Evolutionary conservation across 2,113 vertebrate species (phyloP), one percentile per base, ranked within the genome.

Genomic region (Sinocyclocheilus maitianheensis): DNA sequence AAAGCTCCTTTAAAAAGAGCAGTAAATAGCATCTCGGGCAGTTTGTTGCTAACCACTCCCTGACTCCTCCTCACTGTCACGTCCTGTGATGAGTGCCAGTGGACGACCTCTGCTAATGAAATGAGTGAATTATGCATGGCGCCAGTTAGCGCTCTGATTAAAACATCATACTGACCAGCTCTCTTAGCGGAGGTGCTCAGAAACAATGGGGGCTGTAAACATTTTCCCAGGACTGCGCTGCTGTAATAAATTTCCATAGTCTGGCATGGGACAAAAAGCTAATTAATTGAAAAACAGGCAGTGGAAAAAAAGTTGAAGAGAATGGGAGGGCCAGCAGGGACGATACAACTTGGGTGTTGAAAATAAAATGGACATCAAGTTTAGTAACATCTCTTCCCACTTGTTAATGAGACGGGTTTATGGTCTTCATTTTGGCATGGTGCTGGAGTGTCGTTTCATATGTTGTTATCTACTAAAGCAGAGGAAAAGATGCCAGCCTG

Each of bases 161-260:
- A 98, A 98, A 96, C 96, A 97, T 97, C 97, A 97, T 96, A 97
- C 95, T 93, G 94, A 95, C 89, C 91, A 92, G 92, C 93, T 91
- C 92, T 84, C 95, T 95, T 93, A 94, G 95, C 95, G 96, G 96
- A 96, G 96, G 95, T 91, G 95, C 95, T 93, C 94, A 93, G 95
- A 97, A 96, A 99, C 97, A 98, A 98, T 96, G 89, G 93, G 91
- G 95, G 96, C 96, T 97, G 95, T 97, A 97, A 96, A 96, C 92
- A 94, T 94, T 96, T 97, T 97, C 95, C 96, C 96, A 97, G 94
- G 95, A 97, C 95, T 95, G 95, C 95, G 94, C 96, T 95, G 95
- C 95, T 96, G 96, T 96, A 97, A 98, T 97, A 97, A 95, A 99
- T 98, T 97, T 98, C 97, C 97, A 99, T 98, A 98, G 96, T 96